These are phyloP conservation scores for Chaetura pelagica DNA, from an alignment of 2,113 vertebrate species.

Conservation along the genomic window DNA sequence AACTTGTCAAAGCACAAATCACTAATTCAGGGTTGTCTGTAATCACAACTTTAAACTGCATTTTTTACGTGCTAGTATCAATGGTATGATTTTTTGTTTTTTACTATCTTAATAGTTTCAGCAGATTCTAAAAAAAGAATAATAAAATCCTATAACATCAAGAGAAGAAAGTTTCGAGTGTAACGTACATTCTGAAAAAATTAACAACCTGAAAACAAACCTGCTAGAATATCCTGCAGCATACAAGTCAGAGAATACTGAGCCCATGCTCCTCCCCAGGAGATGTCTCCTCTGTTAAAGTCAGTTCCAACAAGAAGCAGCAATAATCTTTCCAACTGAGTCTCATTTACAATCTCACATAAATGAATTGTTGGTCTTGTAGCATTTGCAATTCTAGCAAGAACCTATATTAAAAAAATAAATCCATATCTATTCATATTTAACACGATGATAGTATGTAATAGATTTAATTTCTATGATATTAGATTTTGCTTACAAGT, in stretches of 20 bases:
- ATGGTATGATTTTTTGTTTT: background rate
- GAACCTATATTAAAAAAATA: constrained; percentile 83
- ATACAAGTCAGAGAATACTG: constrained; percentile 98
- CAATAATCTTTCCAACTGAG: constrained; percentile 93
- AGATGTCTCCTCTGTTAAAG: constrained; percentile 98
- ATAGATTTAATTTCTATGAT: background rate
- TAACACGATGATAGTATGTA: background rate
- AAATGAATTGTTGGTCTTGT: constrained; percentile 97
- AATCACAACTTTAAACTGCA: background rate
- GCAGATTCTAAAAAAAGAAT: background rate
- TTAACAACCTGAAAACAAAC: constrained; percentile 70
- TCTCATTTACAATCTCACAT: constrained; percentile 96
- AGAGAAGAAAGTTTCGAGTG: background rate
- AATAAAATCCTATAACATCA: rapidly evolving
- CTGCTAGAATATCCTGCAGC: constrained; percentile 98
- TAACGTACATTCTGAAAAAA: background rate
- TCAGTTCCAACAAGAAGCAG: constrained; percentile 96
- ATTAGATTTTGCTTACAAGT: background rate
- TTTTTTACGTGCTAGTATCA: background rate
- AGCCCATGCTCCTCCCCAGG: constrained; percentile 98
- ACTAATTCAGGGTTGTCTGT: background rate
- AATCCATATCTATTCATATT: background rate
- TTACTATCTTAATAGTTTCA: background rate
- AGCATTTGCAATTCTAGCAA: constrained; percentile 96
- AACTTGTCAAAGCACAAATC: background rate